Evolutionary conservation across 2,113 vertebrate species (phyloP), one percentile per base, ranked within the genome.

Genomic region (Neodon shergylaensis): DNA sequence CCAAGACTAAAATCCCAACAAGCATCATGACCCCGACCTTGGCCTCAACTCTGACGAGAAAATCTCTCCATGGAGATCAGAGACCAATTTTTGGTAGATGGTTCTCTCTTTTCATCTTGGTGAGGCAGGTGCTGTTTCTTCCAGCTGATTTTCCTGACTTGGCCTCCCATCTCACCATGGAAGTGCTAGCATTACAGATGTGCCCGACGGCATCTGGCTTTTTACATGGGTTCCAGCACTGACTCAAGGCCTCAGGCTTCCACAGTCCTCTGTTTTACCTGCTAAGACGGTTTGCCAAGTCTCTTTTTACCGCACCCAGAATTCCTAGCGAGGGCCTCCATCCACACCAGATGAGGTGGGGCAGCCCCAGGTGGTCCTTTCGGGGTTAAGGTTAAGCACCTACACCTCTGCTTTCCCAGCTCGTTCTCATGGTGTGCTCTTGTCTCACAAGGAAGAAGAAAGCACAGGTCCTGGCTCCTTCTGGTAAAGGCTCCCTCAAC

Each of bases 321-420:
- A 63, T 63, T 36, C 72, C 83, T 72, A 84, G 33, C 4, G 33
- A 54, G 13, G 83, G 42, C 33, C 13, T 31, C n/a, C n/a, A 63
- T 36, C 5, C 66, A 8, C 0, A 22, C n/a, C 2, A 42, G 44
- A 54, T 16, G 21, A 0, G 1, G 6, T 1, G 6, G 78, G 83
- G 5, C 63, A 4, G 26, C 21, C 42, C 47, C 65, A 68, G 9
- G 19, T 66, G 49, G 44, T 39, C 72, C 31, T 4, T 1, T 24
- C 7, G 31, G 79, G 49, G 47, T 73, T n/a, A 19, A 68, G 61
- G 28, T 2, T 66, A 11, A 66, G 39, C 7, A 85, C 28, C 39
- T 11, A 31, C 3, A 5, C 39, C 39, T 84, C 88, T 66, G 24
- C n/a, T 28, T 39, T 24, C 39, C 39, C 47, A 36, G 89, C 13